Evolutionary conservation across 37 sponge, comb jelly and placozoan species (phyloP).

Genomic region (Theonella swinhoei): DNA sequence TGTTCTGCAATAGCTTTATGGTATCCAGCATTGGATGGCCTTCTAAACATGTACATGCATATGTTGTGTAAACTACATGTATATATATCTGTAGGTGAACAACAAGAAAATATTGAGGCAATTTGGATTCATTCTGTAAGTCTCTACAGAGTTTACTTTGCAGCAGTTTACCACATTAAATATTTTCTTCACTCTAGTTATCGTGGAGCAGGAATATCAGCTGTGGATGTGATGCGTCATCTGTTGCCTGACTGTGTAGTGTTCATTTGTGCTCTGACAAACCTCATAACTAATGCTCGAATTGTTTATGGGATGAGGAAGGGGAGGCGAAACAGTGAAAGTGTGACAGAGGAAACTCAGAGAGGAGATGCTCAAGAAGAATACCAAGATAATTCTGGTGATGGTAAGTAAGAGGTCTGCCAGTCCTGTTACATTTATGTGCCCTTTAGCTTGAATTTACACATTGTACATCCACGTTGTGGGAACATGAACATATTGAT

Average conservation of each 20-base stretch:
- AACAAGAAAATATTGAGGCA: conserved; percentile 26
- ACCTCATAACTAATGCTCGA: conserved; percentile 19
- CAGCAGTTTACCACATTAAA: background rate
- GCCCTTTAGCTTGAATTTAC: too few species aligned
- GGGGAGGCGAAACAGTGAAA: background rate
- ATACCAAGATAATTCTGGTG: background rate
- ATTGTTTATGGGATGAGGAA: background rate
- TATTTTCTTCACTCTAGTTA: background rate
- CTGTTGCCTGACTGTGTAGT: conserved; percentile 73
- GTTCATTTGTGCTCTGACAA: conserved; percentile 24
- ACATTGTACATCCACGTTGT: too few species aligned
- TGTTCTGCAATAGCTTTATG: too few species aligned
- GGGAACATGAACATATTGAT: too few species aligned
- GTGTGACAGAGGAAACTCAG: background rate
- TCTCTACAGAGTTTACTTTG: background rate
- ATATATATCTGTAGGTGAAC: conserved; percentile 13
- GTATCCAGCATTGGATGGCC: too few species aligned
- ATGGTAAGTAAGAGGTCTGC: background rate
- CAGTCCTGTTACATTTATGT: too few species aligned
- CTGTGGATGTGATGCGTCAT: conserved; percentile 66
- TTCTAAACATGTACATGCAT: too few species aligned
- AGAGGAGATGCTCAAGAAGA: background rate
- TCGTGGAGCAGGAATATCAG: conserved; percentile 10
- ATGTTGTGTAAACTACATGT: too few species aligned
- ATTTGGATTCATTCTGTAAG: conserved; percentile 50